Conservation (phyloP, 1,140 invertebrate genomes). For the Leptestheria dahalacensis region DNA sequence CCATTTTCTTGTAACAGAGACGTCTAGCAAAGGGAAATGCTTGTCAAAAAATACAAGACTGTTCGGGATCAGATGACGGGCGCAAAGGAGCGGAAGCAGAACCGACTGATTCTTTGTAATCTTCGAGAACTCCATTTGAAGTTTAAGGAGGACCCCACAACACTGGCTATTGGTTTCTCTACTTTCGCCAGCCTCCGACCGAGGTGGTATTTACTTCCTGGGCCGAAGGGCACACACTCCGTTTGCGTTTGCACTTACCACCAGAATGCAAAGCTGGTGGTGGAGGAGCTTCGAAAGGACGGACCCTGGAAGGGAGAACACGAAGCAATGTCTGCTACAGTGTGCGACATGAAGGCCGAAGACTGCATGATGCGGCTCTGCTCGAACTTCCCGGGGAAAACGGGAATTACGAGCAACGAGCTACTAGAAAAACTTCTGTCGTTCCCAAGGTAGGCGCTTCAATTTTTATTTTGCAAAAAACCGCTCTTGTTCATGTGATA, state of each 20-base stretch:
- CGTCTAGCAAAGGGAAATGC: neutral
- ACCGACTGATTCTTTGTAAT: conserved; percentile 22
- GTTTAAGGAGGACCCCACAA: conserved; percentile 19
- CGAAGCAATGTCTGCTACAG: neutral
- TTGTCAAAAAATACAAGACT: conserved; percentile 19
- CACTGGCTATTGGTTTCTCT: neutral
- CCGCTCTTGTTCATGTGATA: no score
- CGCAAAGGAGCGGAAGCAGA: conserved; percentile 18
- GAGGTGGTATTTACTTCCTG: neutral
- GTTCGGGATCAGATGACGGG: conserved; percentile 15
- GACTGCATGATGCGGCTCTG: neutral
- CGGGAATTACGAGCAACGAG: neutral
- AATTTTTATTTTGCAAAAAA: no score
- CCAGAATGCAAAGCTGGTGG: conserved; percentile 22
- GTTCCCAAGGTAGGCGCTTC: neutral
- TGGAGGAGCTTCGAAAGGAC: conserved; percentile 8
- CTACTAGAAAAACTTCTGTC: neutral
- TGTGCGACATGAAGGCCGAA: neutral
- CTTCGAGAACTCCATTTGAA: conserved; percentile 18
- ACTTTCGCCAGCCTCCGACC: neutral
- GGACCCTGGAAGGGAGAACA: neutral
- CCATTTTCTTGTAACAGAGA: no score
- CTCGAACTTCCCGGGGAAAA: neutral
- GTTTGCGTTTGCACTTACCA: conserved; percentile 21
- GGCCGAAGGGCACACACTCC: neutral